A percentile compares a stretch with the other conserved stretches of the same genome.
These are phyloP conservation scores for Plecotus auritus DNA, from an alignment of 2,113 vertebrate genomes.

Conservation along the genomic window DNA sequence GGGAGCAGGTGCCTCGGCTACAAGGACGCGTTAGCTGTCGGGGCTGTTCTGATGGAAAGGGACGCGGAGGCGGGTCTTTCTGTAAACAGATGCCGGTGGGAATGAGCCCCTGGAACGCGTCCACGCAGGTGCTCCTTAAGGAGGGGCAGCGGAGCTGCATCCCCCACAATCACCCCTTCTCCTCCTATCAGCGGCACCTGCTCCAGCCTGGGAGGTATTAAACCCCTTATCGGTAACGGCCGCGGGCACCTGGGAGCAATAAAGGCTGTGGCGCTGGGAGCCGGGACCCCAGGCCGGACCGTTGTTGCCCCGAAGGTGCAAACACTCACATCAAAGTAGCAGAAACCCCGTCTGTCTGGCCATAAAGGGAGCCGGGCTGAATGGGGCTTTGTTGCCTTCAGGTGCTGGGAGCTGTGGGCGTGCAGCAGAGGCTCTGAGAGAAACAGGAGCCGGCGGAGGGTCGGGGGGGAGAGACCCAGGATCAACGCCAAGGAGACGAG, in stretches of 20 bases:
- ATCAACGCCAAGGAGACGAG: rapidly evolving
- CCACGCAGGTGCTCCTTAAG: constrained; percentile 42
- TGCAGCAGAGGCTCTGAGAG: background rate
- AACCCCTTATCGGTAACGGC: constrained; percentile 60
- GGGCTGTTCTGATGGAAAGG: background rate
- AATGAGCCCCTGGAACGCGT: background rate
- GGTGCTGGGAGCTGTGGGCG: rapidly evolving
- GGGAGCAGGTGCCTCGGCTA: background rate
- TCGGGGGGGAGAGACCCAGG: rapidly evolving
- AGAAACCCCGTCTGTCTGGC: rapidly evolving
- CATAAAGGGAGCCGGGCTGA: background rate
- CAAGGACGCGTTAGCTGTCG: rapidly evolving
- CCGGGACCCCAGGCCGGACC: background rate
- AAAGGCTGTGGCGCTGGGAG: background rate
- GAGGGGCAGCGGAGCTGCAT: background rate
- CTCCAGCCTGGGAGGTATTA: background rate
- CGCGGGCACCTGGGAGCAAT: constrained; percentile 26
- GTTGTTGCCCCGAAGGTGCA: rapidly evolving
- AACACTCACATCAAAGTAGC: background rate
- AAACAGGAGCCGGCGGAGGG: rapidly evolving
- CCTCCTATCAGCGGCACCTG: background rate
- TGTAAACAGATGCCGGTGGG: background rate
- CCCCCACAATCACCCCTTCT: constrained; percentile 12
- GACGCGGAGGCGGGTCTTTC: background rate
- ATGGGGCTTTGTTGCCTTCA: background rate